Base-by-base conservation (phyloP, 2,113 vertebrate species). In the Ammodramus savannarum region DNA sequence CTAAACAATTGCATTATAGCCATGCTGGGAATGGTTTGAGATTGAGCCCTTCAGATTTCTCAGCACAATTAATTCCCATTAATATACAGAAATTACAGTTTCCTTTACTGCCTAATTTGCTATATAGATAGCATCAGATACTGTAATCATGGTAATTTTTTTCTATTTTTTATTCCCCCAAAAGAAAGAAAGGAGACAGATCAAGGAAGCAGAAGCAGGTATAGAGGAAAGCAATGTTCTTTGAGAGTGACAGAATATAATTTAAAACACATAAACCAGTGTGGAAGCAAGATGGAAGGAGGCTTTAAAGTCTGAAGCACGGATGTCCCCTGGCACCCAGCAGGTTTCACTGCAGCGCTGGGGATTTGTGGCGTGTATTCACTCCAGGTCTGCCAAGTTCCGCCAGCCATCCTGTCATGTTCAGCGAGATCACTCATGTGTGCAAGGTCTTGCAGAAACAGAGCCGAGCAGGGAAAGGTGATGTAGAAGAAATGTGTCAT, bases 401-500 rank as follows among this genome's bases (percentile, higher is more conserved):
- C 79, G 87, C 49, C 74, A 32, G 18, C 46, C 1, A 0, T 32
- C 38, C 65, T 89, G 87, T 66, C 89, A 66, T 26, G 59, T 91
- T 93, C 27, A 87, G 46, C 1, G 0, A 91, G 81, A 87, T 38
- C 85, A 67, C 25, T 87, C 76, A 58, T 52, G 77, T 65, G 48
- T 69, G 44, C 62, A 76, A 91, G 34, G 69, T 57, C 71, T 79
- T 89, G 44, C 54, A 93, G 69, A 65, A 81, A 26, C 66, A 63
- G 43, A 66, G 49, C 14, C 14, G 38, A 43, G 52, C 66, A 76
- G 51, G 31, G 57, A 77, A 85, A 87, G 10, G 32, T 68, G 41
- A 79, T 58, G 43, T 11, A 66, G 74, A 91, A 78, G 49, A 95
- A 92, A 91, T 10, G 6, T 75, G 77, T 75, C 73, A 82, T 13